These are phyloP conservation scores for Bufo bufo DNA, from an alignment of 2,113 vertebrate species.

Conservation along the genomic window DNA sequence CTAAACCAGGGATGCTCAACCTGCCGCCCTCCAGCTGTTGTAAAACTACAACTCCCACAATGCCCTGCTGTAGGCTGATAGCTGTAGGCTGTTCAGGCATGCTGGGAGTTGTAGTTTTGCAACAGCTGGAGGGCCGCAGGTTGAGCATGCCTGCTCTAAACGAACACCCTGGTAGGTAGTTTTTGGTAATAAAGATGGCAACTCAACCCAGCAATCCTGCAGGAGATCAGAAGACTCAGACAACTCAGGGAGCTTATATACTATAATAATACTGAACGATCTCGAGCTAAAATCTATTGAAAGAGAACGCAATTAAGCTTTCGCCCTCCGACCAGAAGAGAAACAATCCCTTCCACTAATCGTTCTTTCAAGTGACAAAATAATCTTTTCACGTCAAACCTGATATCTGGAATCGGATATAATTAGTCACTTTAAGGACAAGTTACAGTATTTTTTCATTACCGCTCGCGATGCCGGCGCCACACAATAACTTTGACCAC, in stretches of 20 bases:
- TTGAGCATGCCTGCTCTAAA: too few species aligned
- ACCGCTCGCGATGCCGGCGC: background rate
- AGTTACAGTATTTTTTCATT: background rate
- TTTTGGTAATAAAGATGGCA: too few species aligned
- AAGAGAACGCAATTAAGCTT: background rate
- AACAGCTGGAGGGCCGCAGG: too few species aligned
- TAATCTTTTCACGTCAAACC: background rate
- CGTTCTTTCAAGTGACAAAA: background rate
- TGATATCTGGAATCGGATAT: background rate
- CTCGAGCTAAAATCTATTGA: background rate
- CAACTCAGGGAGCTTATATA: background rate
- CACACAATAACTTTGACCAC: constrained; percentile 1
- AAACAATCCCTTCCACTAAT: background rate
- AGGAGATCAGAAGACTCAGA: background rate
- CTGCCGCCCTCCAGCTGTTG: too few species aligned
- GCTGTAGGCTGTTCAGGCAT: too few species aligned
- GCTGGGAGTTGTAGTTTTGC: too few species aligned
- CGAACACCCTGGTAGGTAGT: too few species aligned
- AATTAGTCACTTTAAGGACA: background rate
- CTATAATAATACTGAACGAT: background rate
- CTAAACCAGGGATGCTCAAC: too few species aligned
- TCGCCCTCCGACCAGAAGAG: background rate
- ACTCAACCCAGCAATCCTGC: too few species aligned
- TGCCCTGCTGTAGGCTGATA: too few species aligned
- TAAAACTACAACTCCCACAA: too few species aligned